Conservation (phyloP, 2,113 vertebrate genomes). For the Notothenia rossii region DNA sequence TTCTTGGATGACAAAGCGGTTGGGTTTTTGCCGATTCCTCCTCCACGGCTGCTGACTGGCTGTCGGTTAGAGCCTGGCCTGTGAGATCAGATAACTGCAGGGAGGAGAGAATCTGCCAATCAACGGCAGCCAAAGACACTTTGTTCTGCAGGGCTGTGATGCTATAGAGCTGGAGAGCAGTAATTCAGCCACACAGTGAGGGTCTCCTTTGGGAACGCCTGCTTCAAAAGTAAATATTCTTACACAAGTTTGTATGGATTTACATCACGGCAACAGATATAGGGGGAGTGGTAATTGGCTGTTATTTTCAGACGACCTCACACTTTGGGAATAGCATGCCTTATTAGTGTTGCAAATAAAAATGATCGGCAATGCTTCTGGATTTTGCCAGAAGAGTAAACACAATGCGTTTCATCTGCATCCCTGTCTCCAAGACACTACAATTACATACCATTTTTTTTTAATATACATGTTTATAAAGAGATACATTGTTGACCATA, state of each 20-base stretch:
- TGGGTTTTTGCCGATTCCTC: slow-evolving; percentile 41
- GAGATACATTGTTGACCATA: background rate
- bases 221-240: background rate
- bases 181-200: background rate
- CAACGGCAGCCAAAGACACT: slow-evolving; percentile 49
- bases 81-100: slow-evolving; percentile 69
- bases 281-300: background rate
- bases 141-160: slow-evolving; percentile 34
- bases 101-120: slow-evolving; percentile 68
- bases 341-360: background rate
- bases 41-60: slow-evolving; percentile 56
- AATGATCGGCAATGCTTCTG: background rate
- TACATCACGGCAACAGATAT: background rate
- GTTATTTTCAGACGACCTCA: slow-evolving; percentile 11
- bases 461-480: background rate
- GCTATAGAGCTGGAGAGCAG: slow-evolving; percentile 16
- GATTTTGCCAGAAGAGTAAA: no score
- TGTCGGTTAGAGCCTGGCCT: slow-evolving; percentile 52
- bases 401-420: background rate
- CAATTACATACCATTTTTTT: background rate
- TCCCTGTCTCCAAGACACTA: background rate
- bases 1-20: slow-evolving; percentile 65
- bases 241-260: background rate
- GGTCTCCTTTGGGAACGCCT: background rate
- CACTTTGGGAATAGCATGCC: background rate